phyloP scores from a whole-genome alignment of 2,113 vertebrate species.

The Gorsachius goisagi region DNA sequence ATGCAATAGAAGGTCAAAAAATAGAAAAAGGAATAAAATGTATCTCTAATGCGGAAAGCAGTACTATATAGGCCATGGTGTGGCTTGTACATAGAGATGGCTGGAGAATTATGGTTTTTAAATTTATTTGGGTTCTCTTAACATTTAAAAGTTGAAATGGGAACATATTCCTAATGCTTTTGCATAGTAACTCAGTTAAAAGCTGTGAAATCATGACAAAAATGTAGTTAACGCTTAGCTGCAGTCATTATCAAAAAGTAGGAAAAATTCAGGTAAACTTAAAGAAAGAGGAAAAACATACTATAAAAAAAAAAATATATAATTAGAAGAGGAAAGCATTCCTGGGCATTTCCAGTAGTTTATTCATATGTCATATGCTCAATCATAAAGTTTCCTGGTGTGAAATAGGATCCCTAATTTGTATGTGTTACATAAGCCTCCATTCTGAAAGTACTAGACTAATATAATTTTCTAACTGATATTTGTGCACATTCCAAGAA shows the following conservation, averaged over 20 bases:
- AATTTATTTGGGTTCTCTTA: neutral
- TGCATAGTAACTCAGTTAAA: neutral
- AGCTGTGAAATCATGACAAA: neutral
- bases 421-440: neutral
- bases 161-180: neutral
- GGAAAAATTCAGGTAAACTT: neutral
- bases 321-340: neutral
- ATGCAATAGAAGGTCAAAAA: neutral
- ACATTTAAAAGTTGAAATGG: neutral
- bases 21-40: neutral
- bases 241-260: neutral
- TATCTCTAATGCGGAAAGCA: neutral
- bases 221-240: neutral
- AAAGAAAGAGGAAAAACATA: neutral
- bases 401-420: neutral
- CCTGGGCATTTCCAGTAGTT: neutral
- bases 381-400: neutral
- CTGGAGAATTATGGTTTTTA: conserved; percentile 1
- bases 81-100: neutral
- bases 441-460: neutral
- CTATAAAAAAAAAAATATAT: neutral
- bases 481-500: neutral
- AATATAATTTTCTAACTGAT: neutral
- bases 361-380: neutral
- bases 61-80: neutral